Evolutionary conservation across 2,113 vertebrate genomes (phyloP).

Genomic region (Orcinus orca): DNA sequence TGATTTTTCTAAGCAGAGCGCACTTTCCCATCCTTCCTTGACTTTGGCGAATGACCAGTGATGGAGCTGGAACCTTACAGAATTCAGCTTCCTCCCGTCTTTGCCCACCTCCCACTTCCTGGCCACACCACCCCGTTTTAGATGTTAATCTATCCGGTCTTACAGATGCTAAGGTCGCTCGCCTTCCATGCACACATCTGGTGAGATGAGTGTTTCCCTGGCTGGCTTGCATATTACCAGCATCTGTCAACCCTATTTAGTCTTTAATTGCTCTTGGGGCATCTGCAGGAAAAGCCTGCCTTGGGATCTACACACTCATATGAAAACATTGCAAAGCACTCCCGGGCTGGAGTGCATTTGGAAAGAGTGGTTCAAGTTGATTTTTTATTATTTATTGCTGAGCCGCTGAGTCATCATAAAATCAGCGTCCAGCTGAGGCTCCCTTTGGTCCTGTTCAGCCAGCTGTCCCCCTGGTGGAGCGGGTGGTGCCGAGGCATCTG

Average conservation of each 20-base stretch:
- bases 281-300: constrained; percentile 20
- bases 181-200: constrained; percentile 48
- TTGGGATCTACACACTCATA: neutral
- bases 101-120: neutral
- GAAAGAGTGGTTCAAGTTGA: neutral
- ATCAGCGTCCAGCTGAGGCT: neutral
- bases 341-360: constrained; percentile 9
- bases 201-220: constrained; percentile 37
- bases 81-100: neutral
- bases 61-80: neutral
- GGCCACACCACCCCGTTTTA: neutral
- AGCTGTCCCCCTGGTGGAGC: neutral
- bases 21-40: neutral
- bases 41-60: neutral
- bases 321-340: neutral
- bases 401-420: constrained; percentile 55
- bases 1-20: neutral
- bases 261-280: constrained; percentile 61
- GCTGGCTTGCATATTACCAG: constrained; percentile 42
- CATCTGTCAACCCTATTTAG: constrained; percentile 60
- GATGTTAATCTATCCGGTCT: neutral
- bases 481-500: neutral
- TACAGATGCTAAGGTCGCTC: constrained; percentile 9
- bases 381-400: neutral
- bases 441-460: constrained; percentile 17